These are phyloP conservation scores for Paradoxurus hermaphroditus DNA, from an alignment of 2,113 vertebrate genomes.

Conservation along the genomic window DNA sequence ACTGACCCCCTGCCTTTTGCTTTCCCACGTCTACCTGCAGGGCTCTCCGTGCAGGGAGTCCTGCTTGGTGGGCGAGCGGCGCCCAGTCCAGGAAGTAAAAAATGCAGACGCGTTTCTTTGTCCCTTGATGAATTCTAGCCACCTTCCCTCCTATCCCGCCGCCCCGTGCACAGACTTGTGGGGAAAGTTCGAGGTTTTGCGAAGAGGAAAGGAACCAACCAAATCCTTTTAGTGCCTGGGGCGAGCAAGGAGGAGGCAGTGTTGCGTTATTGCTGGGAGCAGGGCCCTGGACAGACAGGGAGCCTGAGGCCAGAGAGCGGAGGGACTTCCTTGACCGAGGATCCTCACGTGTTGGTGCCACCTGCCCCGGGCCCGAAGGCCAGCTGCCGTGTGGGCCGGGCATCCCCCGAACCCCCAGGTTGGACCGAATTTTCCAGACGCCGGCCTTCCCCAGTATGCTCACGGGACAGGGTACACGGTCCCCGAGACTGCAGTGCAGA, in stretches of 20 bases:
- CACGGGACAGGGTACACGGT: background rate
- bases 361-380: background rate
- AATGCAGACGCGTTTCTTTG: background rate
- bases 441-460: background rate
- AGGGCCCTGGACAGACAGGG: background rate
- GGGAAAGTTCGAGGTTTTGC: background rate
- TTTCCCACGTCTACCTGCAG: background rate
- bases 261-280: background rate
- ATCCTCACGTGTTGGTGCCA: background rate
- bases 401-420: background rate
- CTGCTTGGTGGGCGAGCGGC: background rate
- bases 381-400: background rate
- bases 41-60: background rate
- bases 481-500: background rate
- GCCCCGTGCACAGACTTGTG: background rate
- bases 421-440: background rate
- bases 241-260: background rate
- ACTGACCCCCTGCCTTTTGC: background rate
- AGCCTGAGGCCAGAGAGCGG: background rate
- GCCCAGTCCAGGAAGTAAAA: background rate
- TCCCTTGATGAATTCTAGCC: background rate
- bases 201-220: background rate
- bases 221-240: background rate
- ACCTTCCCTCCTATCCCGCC: background rate
- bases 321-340: background rate